Conservation (phyloP, 2,113 vertebrate species). For the Ovis aries region ARS-UI_Ramb_v3.0 NC_056061.1:88263501-88264000, state of each 20-base stretch:
- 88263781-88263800: background rate
- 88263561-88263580: background rate
- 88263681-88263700: background rate
- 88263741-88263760: background rate
- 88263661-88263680: background rate
- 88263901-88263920: background rate
- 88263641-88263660: background rate
- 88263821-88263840: background rate
- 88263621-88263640: background rate
- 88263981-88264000: background rate
- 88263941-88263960: background rate
- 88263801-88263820: background rate
- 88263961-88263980: background rate
- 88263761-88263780: background rate
- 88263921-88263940: background rate
- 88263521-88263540: background rate
- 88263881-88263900: background rate
- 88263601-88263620: background rate
- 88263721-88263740: background rate
- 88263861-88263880: background rate
- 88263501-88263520: background rate
- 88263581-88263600: background rate
- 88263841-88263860: fast-evolving
- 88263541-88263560: background rate
- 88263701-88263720: background rate